These are phyloP conservation scores for Melolontha melolontha DNA, from an alignment of 2,888 invertebrate genomes.

Conservation along the genomic window DNA sequence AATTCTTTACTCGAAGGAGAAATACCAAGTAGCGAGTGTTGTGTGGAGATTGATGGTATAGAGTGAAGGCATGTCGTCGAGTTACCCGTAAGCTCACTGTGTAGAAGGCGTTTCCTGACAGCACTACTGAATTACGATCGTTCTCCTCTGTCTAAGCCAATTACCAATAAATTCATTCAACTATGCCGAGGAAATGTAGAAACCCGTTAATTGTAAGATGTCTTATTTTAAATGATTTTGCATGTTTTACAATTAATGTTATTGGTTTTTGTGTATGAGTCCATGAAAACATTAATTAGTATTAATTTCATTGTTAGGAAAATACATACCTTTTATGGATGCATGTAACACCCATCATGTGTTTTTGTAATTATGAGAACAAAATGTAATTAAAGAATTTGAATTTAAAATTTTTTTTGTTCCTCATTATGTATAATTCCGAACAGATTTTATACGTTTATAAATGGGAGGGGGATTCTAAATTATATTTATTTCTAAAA, in stretches of 20 bases:
- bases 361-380: too few species aligned
- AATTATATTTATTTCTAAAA: too few species aligned
- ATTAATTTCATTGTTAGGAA: too few species aligned
- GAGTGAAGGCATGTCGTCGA: neutral
- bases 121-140: slow-evolving; percentile 22
- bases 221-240: slow-evolving; percentile 3
- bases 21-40: neutral
- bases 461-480: too few species aligned
- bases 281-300: too few species aligned
- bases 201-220: slow-evolving; percentile 12
- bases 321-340: too few species aligned
- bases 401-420: too few species aligned
- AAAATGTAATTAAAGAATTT: too few species aligned
- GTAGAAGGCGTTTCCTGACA: slow-evolving; percentile 24
- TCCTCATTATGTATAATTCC: too few species aligned
- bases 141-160: slow-evolving; percentile 4
- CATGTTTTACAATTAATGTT: neutral
- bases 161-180: slow-evolving; percentile 16
- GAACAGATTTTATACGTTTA: too few species aligned
- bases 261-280: too few species aligned
- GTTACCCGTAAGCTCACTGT: neutral
- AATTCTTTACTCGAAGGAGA: neutral
- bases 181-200: slow-evolving; percentile 1
- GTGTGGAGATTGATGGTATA: neutral
- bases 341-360: too few species aligned